phyloP scores from a whole-genome alignment of 2,113 vertebrate genomes.

The Lycocorax pyrrhopterus region DNA sequence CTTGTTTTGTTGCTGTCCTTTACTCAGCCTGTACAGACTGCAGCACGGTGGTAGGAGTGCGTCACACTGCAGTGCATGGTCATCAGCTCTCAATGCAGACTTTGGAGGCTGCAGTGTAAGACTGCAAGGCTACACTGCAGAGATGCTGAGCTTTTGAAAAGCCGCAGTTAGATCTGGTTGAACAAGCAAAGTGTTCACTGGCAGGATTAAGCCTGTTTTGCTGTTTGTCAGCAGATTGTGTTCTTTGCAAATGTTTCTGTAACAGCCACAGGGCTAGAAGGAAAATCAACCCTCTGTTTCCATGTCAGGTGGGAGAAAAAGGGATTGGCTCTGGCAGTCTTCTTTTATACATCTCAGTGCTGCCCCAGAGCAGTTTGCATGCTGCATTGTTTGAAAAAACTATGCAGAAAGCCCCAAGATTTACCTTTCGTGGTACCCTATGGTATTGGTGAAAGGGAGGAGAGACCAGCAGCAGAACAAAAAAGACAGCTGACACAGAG shows the following conservation, averaged over 20 bases:
- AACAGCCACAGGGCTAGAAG: not conserved
- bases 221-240: not conserved
- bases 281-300: not conserved
- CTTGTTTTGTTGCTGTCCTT: not conserved
- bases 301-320: not conserved
- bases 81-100: not conserved
- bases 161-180: not conserved
- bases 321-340: not conserved
- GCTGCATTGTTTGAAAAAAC: not conserved
- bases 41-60: not conserved
- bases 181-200: not conserved
- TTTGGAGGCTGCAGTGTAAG: not conserved
- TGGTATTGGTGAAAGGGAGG: not conserved
- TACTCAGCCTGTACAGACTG: not conserved
- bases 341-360: too few species aligned
- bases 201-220: not conserved
- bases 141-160: not conserved
- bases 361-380: not conserved
- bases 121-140: conserved; percentile 23
- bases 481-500: not conserved
- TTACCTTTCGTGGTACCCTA: not conserved
- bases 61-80: not conserved
- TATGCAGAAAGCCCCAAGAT: not conserved
- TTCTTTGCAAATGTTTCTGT: not conserved
- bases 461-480: not conserved